Evolutionary conservation across 2,888 invertebrate species (phyloP).

Genomic region (Operophtera brumata): DNA sequence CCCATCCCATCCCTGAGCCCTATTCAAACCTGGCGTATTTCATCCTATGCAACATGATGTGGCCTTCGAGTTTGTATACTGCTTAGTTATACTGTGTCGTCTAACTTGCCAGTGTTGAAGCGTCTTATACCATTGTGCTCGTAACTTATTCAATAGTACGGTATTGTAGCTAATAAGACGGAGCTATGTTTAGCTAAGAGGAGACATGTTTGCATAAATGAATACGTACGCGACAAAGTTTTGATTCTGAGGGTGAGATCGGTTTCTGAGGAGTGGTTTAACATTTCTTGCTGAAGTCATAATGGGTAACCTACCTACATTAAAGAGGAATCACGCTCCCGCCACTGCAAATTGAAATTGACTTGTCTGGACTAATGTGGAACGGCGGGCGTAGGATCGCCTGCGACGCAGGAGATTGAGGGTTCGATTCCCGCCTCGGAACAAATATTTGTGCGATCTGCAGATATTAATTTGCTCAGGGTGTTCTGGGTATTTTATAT

Average conservation of each 20-base stretch:
- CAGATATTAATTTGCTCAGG: too few relatives aligned
- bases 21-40: too few relatives aligned
- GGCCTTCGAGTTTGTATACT: background rate
- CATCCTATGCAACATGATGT: background rate
- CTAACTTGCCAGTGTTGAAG: constrained; percentile 21
- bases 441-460: too few relatives aligned
- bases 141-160: constrained; percentile 29
- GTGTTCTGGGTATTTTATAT: too few relatives aligned
- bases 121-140: constrained; percentile 22
- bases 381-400: too few relatives aligned
- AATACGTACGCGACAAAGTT: constrained; percentile 5
- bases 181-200: constrained; percentile 16
- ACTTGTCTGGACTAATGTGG: too few relatives aligned
- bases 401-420: too few relatives aligned
- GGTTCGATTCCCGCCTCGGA: too few relatives aligned
- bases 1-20: too few relatives aligned
- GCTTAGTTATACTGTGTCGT: background rate
- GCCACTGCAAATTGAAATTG: too few relatives aligned
- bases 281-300: background rate
- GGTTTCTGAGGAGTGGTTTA: background rate
- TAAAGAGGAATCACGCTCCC: too few relatives aligned
- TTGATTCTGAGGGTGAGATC: background rate
- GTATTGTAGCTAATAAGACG: constrained; percentile 26
- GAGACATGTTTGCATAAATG: constrained; percentile 23
- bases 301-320: too few relatives aligned